Evolutionary conservation across 2,888 invertebrate genomes (phyloP), one percentile per base, ranked within the genome.

Genomic region (Allygus modestus): DNA sequence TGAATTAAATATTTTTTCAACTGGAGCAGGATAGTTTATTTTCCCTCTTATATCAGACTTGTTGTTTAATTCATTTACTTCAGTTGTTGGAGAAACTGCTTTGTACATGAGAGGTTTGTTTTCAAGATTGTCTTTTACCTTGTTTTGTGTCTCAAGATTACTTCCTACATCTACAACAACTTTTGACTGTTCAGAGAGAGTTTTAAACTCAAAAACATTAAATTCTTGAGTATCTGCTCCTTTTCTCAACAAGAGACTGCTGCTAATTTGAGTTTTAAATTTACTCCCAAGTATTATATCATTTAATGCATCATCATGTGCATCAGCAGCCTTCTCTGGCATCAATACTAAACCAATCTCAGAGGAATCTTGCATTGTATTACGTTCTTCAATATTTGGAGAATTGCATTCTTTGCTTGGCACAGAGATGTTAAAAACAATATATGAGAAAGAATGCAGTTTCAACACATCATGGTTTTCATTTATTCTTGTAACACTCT

Each of bases 171-270:
- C 4, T 7, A 12, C 17, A 12, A 46, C n/a, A 46, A 17, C 46
- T 17, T 17, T 46, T 17, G 54, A 23, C 4, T 20, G 11, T 23
- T 54, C 20, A 5, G 54, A 23, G 23, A 11, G 54, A 23, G 20
- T 23, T 23, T 54, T 54, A 15, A 23, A 23, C 54, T 54, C 54
- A 54, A 54, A 54, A 54, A 54, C 54, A 54, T 54, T 54, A 54
- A 54, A 54, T 23, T 54, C 54, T 5, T 54, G 20, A 54, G 1
- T 54, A 54, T 54, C 11, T 1, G 20, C 20, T 20, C 20, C 54
- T 23, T 20, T 23, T 54, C 23, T 54, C 2, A 54, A 23, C 23
- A 54, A 20, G 20, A 54, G 23, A 2, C 15, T 11, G 11, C 5
- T 54, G 54, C 20, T 54, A 9, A 54, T 54, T 54, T 23, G 20